Conservation (phyloP, 2,888 invertebrate genomes). For the Agrotis clavis region DNA sequence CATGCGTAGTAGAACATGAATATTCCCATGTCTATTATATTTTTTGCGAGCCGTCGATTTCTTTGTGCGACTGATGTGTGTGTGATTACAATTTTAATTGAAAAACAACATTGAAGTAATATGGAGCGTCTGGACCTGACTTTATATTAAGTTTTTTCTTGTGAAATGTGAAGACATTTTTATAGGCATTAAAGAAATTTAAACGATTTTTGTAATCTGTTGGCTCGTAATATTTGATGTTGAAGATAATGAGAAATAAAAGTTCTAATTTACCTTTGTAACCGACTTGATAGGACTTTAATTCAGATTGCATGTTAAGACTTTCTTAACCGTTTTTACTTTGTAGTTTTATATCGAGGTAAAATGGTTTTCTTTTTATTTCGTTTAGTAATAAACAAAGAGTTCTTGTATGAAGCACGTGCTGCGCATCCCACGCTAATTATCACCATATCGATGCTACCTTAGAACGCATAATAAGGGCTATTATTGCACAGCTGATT, state of each 20-base stretch:
- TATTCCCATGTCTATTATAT: conserved; percentile 88
- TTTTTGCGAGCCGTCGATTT: conserved; percentile 64
- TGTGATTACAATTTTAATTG: conserved; percentile 70
- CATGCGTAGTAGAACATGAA: conserved; percentile 84
- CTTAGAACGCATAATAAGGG: conserved; percentile 34
- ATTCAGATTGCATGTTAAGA: conserved; percentile 49
- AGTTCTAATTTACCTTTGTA: conserved; percentile 46
- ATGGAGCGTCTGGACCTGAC: conserved; percentile 37
- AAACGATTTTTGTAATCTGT: conserved; percentile 41
- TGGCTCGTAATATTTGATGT: conserved; percentile 41
- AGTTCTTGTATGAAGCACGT: conserved; percentile 20
- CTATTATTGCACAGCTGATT: conserved; percentile 46
- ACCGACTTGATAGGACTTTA: conserved; percentile 31
- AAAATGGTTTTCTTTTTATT: not conserved
- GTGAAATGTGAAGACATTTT: conserved; percentile 33
- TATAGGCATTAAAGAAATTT: conserved; percentile 36
- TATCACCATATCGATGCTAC: conserved; percentile 31
- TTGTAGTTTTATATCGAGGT: conserved; percentile 14
- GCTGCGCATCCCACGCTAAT: conserved; percentile 44
- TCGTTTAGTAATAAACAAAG: conserved; percentile 11
- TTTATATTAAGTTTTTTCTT: conserved; percentile 48
- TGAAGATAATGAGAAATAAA: conserved; percentile 44
- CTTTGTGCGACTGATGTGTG: conserved; percentile 62
- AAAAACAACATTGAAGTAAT: conserved; percentile 66
- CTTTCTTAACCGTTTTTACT: conserved; percentile 39